phyloP scores from a whole-genome alignment of 2,888 invertebrate genomes.

The Drosophila hawaiiensis region DNA sequence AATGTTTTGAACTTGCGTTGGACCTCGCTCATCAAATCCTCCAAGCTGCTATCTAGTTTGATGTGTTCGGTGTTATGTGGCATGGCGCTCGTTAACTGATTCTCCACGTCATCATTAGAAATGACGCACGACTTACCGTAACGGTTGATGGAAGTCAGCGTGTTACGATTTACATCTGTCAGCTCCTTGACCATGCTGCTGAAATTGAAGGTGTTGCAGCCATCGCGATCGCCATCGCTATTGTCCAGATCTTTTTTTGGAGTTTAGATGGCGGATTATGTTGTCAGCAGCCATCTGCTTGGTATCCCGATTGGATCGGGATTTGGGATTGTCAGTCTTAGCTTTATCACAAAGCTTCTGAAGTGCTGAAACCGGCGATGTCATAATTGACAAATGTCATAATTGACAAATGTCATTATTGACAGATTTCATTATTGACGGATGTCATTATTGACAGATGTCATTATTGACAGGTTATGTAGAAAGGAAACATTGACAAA shows the following conservation, averaged over 20 bases:
- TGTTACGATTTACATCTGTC: slow-evolving; percentile 67
- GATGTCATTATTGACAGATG: too few species aligned
- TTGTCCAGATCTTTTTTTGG: slow-evolving; percentile 69
- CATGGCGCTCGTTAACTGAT: slow-evolving; percentile 55
- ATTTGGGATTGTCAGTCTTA: slow-evolving; percentile 59
- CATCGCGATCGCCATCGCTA: too few species aligned
- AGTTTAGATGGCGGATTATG: slow-evolving; percentile 60
- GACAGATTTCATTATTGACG: too few species aligned
- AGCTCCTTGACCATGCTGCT: too few species aligned
- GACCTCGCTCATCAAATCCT: slow-evolving; percentile 69
- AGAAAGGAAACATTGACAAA: not conserved
- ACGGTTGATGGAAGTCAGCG: slow-evolving; percentile 82
- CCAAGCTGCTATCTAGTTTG: slow-evolving; percentile 11
- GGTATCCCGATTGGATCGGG: slow-evolving; percentile 85
- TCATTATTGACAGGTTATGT: not conserved
- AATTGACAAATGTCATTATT: too few species aligned
- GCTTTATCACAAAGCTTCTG: slow-evolving; percentile 83
- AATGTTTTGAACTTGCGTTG: slow-evolving; percentile 81
- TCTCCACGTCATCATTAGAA: slow-evolving; percentile 10
- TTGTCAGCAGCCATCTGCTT: slow-evolving; percentile 84
- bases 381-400: too few species aligned
- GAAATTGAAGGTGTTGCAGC: too few species aligned
- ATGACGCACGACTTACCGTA: slow-evolving; percentile 72
- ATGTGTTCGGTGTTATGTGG: not conserved
- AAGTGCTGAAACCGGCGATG: slow-evolving; percentile 80